A percentile compares a stretch with the other conserved stretches of the same genome.
phyloP scores from a whole-genome alignment of 2,797 vertebrate species.

The Heterohyrax brucei region DNA sequence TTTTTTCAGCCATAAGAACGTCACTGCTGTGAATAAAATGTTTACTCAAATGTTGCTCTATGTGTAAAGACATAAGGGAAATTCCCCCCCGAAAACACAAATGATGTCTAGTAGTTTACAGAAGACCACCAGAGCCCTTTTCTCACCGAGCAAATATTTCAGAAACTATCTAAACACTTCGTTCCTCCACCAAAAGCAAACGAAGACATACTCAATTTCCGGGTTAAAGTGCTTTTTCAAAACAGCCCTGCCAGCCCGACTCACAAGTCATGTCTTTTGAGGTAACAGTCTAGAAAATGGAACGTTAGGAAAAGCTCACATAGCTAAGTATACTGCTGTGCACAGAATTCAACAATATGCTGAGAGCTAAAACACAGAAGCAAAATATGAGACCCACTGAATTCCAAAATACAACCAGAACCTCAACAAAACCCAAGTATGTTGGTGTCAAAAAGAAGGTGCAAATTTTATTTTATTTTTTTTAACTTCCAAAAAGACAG shows the following conservation, averaged over 20 bases:
- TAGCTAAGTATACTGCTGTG: slow-evolving; percentile 65
- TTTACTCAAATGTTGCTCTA: slow-evolving; percentile 56
- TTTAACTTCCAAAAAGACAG: slow-evolving; percentile 76
- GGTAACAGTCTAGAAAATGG: slow-evolving; percentile 76
- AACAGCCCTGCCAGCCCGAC: slow-evolving; percentile 28
- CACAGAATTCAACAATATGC: slow-evolving; percentile 67
- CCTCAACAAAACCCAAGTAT: slow-evolving; percentile 68
- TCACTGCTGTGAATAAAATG: slow-evolving; percentile 73
- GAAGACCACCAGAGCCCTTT: slow-evolving; percentile 51
- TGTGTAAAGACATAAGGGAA: slow-evolving; percentile 51
- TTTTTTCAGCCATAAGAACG: slow-evolving; percentile 66
- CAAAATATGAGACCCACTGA: slow-evolving; percentile 65
- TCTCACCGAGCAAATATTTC: slow-evolving; percentile 72
- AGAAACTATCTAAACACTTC: slow-evolving; percentile 23
- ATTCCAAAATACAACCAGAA: slow-evolving; percentile 72
- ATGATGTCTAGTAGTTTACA: slow-evolving; percentile 65
- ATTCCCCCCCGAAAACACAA: not conserved
- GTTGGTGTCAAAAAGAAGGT: slow-evolving; percentile 52
- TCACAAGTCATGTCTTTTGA: slow-evolving; percentile 70
- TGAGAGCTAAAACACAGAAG: slow-evolving; percentile 57
- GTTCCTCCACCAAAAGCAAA: slow-evolving; percentile 71
- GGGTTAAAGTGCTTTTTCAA: slow-evolving; percentile 64
- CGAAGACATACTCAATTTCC: slow-evolving; percentile 38
- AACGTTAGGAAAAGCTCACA: slow-evolving; percentile 74
- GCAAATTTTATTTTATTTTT: slow-evolving; percentile 59